Conservation (phyloP, 2,888 invertebrate species). For the Pseudococcus viburni region DNA sequence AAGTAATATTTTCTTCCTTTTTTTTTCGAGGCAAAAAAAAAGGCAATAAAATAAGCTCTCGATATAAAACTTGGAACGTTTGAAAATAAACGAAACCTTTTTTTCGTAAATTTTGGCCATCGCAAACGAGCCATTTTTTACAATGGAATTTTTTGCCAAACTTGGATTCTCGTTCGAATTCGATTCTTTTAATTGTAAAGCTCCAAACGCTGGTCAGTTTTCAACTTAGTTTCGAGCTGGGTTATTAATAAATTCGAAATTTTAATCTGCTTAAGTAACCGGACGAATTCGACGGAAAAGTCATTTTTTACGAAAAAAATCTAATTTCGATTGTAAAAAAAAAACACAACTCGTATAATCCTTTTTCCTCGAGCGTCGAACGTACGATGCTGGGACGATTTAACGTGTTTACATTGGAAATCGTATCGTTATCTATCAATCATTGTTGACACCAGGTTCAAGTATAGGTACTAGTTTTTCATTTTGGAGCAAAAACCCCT, state of each 20-base stretch:
- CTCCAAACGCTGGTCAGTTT: not conserved
- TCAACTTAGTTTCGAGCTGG: not conserved
- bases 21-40: not conserved
- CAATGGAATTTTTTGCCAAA: not conserved
- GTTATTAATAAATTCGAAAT: not conserved
- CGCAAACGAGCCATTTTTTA: not conserved
- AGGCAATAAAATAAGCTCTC: not conserved
- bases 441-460: slow-evolving; percentile 21
- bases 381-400: not conserved
- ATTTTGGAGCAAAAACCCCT: not conserved
- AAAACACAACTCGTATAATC: not conserved
- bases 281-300: not conserved
- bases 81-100: not conserved
- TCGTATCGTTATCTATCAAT: slow-evolving; percentile 25
- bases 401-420: slow-evolving; percentile 25
- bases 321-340: not conserved
- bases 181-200: not conserved
- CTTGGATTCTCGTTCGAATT: not conserved
- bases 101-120: not conserved
- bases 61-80: not conserved
- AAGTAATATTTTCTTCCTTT: not conserved
- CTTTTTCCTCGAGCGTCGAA: not conserved
- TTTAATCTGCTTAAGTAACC: slow-evolving; percentile 6
- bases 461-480: not conserved
- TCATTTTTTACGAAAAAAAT: not conserved